Evolutionary conservation across 2,113 vertebrate genomes (phyloP), one percentile per base, ranked within the genome.

Genomic region (Pardalotus punctatus): DNA sequence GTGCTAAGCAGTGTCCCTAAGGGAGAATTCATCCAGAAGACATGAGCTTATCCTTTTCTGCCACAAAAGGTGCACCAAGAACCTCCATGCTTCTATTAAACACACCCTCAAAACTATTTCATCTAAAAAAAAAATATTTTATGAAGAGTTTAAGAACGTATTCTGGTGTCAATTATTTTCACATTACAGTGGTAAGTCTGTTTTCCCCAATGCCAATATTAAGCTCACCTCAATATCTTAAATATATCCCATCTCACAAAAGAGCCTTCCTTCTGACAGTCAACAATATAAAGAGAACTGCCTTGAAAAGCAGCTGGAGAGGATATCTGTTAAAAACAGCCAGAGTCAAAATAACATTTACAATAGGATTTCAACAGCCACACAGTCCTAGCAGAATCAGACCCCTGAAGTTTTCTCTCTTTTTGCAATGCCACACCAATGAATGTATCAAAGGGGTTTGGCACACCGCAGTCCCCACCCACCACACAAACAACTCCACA

Each of bases 201-300:
- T n/a, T n/a, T 82, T 24, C 33, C 16, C 38, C 38, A 67, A 4
- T n/a, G 11, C 29, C 43, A 82, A 33, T 36, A 53, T 50, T 45
- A 58, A 69, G 1, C 36, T 74, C 3, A 3, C 3, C 2, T 1
- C 2, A 2, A 28, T 15, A 67, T 1, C 18, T 70, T 73, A 58
- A 73, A 31, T 19, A 73, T 17, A 73, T n/a, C 27, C 27, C 27
- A 43, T 35, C 25, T 35, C 31, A 42, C 3, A 42, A 40, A 42
- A 21, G 11, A 6, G 1, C 11, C 24, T 73, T 61, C 38, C 21
- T 72, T 53, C 25, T 28, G 19, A 43, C 9, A 66, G 8, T 22
- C 24, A 58, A 47, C 21, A 35, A 22, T 5, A 20, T 4, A 43
- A 78, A 23, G 48, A 65, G 47, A 50, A 66, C 38, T 29, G 7